Evolutionary conservation across 2,113 vertebrate genomes (phyloP).

Genomic region (Sinocyclocheilus maitianheensis): DNA sequence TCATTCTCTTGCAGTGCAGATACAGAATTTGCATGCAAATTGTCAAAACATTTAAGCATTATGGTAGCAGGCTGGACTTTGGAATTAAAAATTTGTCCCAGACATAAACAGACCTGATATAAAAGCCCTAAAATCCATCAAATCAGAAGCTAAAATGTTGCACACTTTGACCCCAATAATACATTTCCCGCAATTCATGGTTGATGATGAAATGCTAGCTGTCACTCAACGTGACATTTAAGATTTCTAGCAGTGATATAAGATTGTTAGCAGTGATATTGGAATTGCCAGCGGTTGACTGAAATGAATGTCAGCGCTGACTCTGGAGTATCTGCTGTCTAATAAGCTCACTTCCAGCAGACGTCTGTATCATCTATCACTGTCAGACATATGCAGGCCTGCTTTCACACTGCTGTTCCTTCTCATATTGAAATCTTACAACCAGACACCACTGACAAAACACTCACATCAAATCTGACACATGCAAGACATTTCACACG

Average conservation of each 20-base stretch:
- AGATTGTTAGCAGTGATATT: constrained; percentile 24
- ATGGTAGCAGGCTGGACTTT: not conserved
- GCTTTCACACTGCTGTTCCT: constrained; percentile 16
- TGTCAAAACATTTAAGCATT: not conserved
- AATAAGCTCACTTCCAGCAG: constrained; percentile 42
- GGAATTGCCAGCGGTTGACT: constrained; percentile 19
- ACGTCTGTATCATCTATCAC: constrained; percentile 36
- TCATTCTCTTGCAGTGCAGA: not conserved
- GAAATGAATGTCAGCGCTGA: constrained; percentile 32
- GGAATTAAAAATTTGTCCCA: not conserved
- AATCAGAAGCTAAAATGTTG: not conserved
- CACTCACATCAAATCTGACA: not conserved
- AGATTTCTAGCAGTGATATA: not conserved
- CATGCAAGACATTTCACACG: not conserved
- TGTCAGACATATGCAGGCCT: not conserved
- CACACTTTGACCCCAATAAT: not conserved
- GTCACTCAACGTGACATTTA: not conserved
- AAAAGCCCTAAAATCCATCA: not conserved
- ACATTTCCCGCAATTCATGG: not conserved
- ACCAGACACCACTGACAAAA: constrained; percentile 20
- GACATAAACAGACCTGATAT: not conserved
- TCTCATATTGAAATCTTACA: constrained; percentile 32
- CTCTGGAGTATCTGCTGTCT: constrained; percentile 15
- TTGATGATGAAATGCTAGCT: constrained; percentile 19
- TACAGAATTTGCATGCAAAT: not conserved